Base-by-base conservation (phyloP, 2,797 vertebrate species). In the Coilia nasus region DNA sequence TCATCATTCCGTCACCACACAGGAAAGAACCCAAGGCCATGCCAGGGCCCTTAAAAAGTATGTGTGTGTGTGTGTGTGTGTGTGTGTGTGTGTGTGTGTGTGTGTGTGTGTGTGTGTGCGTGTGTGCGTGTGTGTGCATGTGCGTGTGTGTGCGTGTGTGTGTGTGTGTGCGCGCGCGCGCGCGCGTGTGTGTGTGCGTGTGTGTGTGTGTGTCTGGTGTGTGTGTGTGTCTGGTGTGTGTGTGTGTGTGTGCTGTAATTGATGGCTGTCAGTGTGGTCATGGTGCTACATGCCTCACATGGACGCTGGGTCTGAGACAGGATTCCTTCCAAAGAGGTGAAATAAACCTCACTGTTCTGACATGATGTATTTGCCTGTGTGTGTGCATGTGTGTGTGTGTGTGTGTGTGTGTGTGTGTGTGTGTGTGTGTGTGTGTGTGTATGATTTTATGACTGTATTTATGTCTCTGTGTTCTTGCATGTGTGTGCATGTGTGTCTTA, bases 261-360 rank as follows among this genome's bases (percentile, higher is more conserved):
- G 28, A 71, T 71, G 67, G 25, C 25, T 71, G 67, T 71, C 31
- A 71, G 67, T 71, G 67, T 71, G 67, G 67, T 28, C 60, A 64
- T 64, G 28, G 67, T 71, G 57, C 56, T 83, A 64, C 57, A 83
- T 59, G 35, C 82, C 82, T 85, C 71, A 71, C 75, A 59, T 47
- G 71, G 82, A 57, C 84, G 46, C 62, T 62, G 60, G 31, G 28
- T 31, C 25, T 35, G 28, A 15, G 62, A 67, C 25, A 35, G 28
- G 67, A 31, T 31, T 11, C 0, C 67, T 25, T 64, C 60, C 60
- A 64, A 64, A 28, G 23, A 64, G 60, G 23, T 23, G 60, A 64
- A 64, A 64, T 64, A 64, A 0, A 25, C 25, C 2, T 62, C 59
- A 62, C n/a, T n/a, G 6, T 17, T 23, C 59, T 62, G 59, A 62